Evolutionary conservation across 2,888 invertebrate species (phyloP).

Genomic region (Sarcophaga variegata): DNA sequence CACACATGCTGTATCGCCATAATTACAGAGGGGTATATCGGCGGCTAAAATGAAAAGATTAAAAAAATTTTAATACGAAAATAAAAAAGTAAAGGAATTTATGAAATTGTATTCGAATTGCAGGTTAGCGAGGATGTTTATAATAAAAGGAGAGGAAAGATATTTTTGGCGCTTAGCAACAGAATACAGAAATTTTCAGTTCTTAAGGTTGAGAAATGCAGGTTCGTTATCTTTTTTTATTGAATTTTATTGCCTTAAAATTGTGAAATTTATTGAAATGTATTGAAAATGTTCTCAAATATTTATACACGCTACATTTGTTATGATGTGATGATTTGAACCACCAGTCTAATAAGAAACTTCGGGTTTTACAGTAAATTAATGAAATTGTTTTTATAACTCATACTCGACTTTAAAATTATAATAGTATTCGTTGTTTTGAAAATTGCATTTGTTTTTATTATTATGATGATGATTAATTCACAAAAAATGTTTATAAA

Average conservation of each 20-base stretch:
- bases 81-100: not conserved
- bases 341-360: no score
- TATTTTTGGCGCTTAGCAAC: not conserved
- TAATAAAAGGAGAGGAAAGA: not conserved
- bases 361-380: no score
- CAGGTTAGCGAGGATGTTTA: not conserved
- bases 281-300: no score
- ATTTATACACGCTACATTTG: no score
- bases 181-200: not conserved
- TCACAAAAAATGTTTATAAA: not conserved
- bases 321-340: no score
- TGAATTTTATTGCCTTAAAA: no score
- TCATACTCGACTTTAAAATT: not conserved
- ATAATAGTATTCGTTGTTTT: not conserved
- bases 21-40: constrained; percentile 78
- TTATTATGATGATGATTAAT: not conserved
- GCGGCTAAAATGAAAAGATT: constrained; percentile 74
- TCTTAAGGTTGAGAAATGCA: no score
- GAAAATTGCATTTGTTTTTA: not conserved
- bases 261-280: no score
- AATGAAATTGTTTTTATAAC: no score
- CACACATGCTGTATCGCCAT: constrained; percentile 78
- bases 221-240: no score
- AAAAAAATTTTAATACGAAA: not conserved
- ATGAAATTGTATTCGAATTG: not conserved